Evolutionary conservation across 2,888 invertebrate genomes (phyloP).

Genomic region (Galeopsomyia nigrocyanea): DNA sequence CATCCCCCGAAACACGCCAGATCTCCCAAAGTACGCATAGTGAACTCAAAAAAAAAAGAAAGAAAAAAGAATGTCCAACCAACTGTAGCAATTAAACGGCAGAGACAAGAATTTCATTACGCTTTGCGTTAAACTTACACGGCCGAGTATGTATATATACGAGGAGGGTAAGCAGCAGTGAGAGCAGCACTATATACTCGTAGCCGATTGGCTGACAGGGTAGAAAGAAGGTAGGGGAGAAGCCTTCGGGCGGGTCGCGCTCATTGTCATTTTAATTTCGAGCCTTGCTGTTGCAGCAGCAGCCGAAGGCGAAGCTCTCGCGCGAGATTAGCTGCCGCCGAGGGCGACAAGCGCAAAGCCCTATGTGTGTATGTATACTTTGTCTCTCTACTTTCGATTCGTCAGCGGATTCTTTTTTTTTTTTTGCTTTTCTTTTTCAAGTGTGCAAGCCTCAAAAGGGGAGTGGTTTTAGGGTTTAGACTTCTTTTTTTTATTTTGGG

Average conservation of each 20-base stretch:
- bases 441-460: too few species aligned
- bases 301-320: not conserved
- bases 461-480: too few species aligned
- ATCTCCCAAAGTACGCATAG: too few species aligned
- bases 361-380: conserved; percentile 5
- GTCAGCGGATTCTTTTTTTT: too few species aligned
- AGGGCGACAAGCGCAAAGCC: not conserved
- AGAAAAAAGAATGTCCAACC: conserved; percentile 33
- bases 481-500: too few species aligned
- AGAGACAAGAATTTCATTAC: conserved; percentile 16
- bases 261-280: conserved; percentile 69
- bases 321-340: conserved; percentile 34
- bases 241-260: conserved; percentile 50
- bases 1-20: too few species aligned
- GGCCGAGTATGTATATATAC: conserved; percentile 12
- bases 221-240: conserved; percentile 54
- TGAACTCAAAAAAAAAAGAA: conserved; percentile 28
- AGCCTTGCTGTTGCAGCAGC: conserved; percentile 50
- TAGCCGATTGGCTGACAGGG: conserved; percentile 63
- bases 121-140: not conserved
- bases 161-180: conserved; percentile 18
- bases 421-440: too few species aligned
- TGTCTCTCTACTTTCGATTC: too few species aligned
- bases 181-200: conserved; percentile 50
- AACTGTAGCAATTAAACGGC: conserved; percentile 7